phyloP scores from a whole-genome alignment of 2,113 vertebrate species.

The Tupaia chinensis region DNA sequence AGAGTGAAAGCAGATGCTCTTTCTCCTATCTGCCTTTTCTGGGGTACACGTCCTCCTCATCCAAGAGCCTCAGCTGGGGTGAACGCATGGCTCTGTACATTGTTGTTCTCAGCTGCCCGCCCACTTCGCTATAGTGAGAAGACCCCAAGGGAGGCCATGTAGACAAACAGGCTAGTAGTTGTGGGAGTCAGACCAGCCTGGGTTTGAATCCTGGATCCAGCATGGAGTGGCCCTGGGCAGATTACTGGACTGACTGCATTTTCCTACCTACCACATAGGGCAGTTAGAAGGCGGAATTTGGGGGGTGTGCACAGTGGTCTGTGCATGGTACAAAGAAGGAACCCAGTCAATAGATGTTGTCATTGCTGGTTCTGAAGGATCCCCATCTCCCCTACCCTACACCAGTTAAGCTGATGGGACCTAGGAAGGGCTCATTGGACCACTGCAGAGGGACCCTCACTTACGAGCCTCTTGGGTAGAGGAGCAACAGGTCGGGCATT shows the following conservation, averaged over 20 bases:
- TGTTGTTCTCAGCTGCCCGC: background rate
- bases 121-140: background rate
- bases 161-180: background rate
- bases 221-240: background rate
- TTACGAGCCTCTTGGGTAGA: background rate
- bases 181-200: background rate
- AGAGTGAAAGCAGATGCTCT: background rate
- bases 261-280: background rate
- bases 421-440: background rate
- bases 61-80: background rate
- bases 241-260: background rate
- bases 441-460: background rate
- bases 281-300: background rate
- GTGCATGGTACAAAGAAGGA: background rate
- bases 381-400: background rate
- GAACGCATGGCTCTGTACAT: background rate
- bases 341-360: background rate
- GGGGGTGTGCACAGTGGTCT: accelerated
- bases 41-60: too few species aligned
- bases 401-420: too few species aligned
- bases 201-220: background rate
- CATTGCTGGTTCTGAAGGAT: too few species aligned
- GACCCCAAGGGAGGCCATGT: background rate
- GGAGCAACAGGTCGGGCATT: background rate
- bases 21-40: background rate